Evolutionary conservation across 2,888 invertebrate species (phyloP).

Genomic region (Stegana nigrithorax): DNA sequence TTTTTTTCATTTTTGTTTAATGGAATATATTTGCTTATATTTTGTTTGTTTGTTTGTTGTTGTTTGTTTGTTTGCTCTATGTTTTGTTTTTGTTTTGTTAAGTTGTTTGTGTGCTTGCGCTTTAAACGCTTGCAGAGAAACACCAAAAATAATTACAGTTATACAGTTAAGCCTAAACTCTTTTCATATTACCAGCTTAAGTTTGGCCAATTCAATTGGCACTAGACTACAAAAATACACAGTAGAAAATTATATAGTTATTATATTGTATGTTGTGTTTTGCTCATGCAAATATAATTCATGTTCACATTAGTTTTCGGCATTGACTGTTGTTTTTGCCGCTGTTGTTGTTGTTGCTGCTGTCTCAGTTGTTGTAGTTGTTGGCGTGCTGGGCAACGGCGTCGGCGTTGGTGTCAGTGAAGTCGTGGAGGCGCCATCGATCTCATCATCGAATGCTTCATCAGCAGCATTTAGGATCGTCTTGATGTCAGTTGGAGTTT

Average conservation of each 20-base stretch:
- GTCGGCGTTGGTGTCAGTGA: conserved; percentile 57
- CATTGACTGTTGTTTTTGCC: conserved; percentile 30
- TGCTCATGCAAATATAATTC: background rate
- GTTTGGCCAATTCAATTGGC: conserved; percentile 24
- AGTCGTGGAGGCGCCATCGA: conserved; percentile 54
- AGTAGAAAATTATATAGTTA: conserved; percentile 1
- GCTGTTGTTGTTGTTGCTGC: conserved; percentile 25
- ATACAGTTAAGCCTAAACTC: conserved; percentile 27
- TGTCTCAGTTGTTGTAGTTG: conserved; percentile 15
- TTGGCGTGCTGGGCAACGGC: conserved; percentile 37
- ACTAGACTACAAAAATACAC: conserved; percentile 19
- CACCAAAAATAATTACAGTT: conserved; percentile 31
- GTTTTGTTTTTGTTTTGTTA: background rate
- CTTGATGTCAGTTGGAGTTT: conserved; percentile 66
- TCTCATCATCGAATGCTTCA: conserved; percentile 55
- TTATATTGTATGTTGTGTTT: background rate
- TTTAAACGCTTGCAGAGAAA: conserved; percentile 18
- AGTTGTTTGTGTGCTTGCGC: background rate
- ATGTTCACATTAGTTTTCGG: conserved; percentile 37
- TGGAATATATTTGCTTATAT: conserved; percentile 21
- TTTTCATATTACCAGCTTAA: background rate
- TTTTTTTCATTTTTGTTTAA: background rate
- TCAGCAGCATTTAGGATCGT: conserved; percentile 55
- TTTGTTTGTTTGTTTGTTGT: background rate
- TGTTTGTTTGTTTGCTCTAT: too few species aligned